Conservation (phyloP, 2,888 invertebrate genomes). For the Drosophila robusta region DNA sequence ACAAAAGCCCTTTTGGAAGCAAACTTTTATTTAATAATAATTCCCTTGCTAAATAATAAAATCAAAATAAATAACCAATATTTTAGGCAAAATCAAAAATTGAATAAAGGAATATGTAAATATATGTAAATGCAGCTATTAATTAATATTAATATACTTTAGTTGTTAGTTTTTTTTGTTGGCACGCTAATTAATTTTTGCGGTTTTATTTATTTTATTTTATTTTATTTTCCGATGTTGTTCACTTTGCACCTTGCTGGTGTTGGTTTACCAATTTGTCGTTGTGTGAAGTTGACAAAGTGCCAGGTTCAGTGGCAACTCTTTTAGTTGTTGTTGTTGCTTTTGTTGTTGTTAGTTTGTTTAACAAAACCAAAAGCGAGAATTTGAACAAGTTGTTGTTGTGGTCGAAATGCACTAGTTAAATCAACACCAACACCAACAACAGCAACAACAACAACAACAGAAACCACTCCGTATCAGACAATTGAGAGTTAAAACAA, state of each 20-base stretch:
- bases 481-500: constrained; percentile 49
- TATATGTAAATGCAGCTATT: constrained; percentile 31
- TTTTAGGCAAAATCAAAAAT: neutral
- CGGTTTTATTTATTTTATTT: constrained; percentile 63
- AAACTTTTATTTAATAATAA: constrained; percentile 23
- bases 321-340: constrained; percentile 41
- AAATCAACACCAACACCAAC: constrained; percentile 44
- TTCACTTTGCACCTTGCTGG: constrained; percentile 47
- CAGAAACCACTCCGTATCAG: constrained; percentile 30
- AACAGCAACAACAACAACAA: constrained; percentile 21
- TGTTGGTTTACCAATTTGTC: constrained; percentile 57
- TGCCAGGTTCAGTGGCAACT: constrained; percentile 51
- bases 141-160: constrained; percentile 74
- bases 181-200: constrained; percentile 73
- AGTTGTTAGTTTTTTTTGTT: constrained; percentile 43
- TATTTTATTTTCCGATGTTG: constrained; percentile 41
- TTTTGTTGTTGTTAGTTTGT: constrained; percentile 39
- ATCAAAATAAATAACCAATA: constrained; percentile 12
- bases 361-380: constrained; percentile 54
- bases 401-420: constrained; percentile 49
- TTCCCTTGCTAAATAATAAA: constrained; percentile 1
- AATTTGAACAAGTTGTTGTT: constrained; percentile 62
- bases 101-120: neutral
- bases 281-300: constrained; percentile 65
- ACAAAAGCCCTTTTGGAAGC: no score